Evolutionary conservation across 2,113 vertebrate species (phyloP).

Genomic region (Phrynocephalus versicolor): DNA sequence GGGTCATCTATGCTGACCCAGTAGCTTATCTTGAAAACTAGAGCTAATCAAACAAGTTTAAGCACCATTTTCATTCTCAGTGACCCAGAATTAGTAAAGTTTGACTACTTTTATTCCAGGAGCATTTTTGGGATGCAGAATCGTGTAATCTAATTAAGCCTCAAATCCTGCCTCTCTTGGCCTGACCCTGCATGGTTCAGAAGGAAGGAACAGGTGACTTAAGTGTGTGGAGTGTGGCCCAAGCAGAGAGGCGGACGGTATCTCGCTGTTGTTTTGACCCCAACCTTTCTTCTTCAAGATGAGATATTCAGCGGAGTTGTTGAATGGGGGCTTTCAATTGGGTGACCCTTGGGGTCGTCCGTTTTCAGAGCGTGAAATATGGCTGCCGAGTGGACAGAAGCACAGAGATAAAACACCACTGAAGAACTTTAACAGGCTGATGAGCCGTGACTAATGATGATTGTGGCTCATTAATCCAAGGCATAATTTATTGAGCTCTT

Average conservation of each 20-base stretch:
- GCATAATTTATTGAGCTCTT: constrained; percentile 78
- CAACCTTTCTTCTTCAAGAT: constrained; percentile 63
- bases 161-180: constrained; percentile 51
- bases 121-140: too few species aligned
- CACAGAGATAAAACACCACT: constrained; percentile 74
- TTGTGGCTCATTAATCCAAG: constrained; percentile 77
- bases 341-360: constrained; percentile 83
- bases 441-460: constrained; percentile 88
- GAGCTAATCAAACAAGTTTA: too few species aligned
- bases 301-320: constrained; percentile 79
- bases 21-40: too few species aligned
- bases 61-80: too few species aligned
- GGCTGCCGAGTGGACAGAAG: constrained; percentile 81
- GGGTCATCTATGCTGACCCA: too few species aligned
- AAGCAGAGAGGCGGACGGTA: constrained; percentile 72
- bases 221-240: constrained; percentile 51
- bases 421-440: constrained; percentile 82
- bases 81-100: too few species aligned
- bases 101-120: constrained; percentile 33
- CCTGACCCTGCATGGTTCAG: constrained; percentile 56
- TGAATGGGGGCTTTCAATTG: constrained; percentile 86
- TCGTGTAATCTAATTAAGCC: constrained; percentile 60
- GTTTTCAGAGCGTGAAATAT: constrained; percentile 88
- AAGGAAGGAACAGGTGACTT: constrained; percentile 46
- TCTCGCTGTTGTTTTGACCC: constrained; percentile 84